Evolutionary conservation across 2,113 vertebrate genomes (phyloP).

Genomic region (Triplophysa tibetana): DNA sequence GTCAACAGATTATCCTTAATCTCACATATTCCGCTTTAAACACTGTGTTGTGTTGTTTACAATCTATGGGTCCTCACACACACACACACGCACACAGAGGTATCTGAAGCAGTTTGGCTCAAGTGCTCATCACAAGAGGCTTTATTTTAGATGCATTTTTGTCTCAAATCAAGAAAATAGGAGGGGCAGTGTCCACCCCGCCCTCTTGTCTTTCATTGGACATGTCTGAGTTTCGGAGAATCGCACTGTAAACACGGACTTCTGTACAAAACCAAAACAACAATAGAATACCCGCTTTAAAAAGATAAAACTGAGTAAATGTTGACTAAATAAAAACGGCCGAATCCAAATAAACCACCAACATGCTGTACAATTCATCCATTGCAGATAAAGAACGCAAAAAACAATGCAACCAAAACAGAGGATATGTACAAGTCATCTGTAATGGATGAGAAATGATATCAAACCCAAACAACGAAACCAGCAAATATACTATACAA

Average conservation of each 20-base stretch:
- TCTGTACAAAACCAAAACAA: conserved; percentile 70
- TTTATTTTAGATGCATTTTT: conserved; percentile 66
- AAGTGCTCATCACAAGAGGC: conserved; percentile 62
- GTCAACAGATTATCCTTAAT: too few species aligned
- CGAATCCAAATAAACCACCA: conserved; percentile 51
- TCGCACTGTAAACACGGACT: conserved; percentile 74
- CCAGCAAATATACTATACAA: conserved; percentile 62
- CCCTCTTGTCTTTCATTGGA: conserved; percentile 7
- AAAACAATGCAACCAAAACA: conserved; percentile 52
- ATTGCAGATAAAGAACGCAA: conserved; percentile 39
- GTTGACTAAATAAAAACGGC: conserved; percentile 57
- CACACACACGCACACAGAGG: not conserved
- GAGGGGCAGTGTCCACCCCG: conserved; percentile 21
- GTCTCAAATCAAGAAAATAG: conserved; percentile 37
- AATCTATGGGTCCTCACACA: not conserved
- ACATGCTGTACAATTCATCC: conserved; percentile 59
- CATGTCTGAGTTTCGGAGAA: conserved; percentile 60
- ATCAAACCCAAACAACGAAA: conserved; percentile 57
- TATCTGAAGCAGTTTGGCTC: conserved; percentile 22
- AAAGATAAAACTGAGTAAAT: conserved; percentile 41
- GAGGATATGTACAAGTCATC: conserved; percentile 58
- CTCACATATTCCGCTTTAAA: too few species aligned
- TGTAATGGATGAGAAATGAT: conserved; percentile 46
- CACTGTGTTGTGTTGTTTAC: too few species aligned
- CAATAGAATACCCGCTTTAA: conserved; percentile 50